Percentiles rank a stretch among this genome's conserved stretches.
phyloP scores from a whole-genome alignment of 1,140 invertebrate species.

The Apis cerana region DNA sequence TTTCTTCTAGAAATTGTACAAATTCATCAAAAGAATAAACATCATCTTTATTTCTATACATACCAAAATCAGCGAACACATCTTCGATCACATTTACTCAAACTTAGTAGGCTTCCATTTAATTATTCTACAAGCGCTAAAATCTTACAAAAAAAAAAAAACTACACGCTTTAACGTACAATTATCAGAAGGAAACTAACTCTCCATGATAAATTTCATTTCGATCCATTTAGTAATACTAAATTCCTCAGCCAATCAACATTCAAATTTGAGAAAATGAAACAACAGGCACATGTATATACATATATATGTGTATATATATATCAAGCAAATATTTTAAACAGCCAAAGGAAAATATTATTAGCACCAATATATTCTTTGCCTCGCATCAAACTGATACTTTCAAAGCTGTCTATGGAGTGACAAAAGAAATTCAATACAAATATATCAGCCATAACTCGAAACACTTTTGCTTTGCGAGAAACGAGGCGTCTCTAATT shows the following conservation, averaged over 20 bases:
- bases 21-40: neutral
- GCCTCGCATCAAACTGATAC: neutral
- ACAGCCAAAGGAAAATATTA: conserved; percentile 11
- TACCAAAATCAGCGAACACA: neutral
- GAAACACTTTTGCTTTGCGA: neutral
- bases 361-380: neutral
- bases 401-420: neutral
- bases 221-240: neutral
- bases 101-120: neutral
- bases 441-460: neutral
- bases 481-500: neutral
- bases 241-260: neutral
- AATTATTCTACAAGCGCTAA: conserved; percentile 2
- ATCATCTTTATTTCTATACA: neutral
- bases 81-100: neutral
- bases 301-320: neutral
- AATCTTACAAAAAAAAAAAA: neutral
- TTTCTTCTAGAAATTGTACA: neutral
- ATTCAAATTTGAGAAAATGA: neutral
- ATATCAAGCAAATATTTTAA: conserved; percentile 1
- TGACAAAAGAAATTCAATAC: neutral
- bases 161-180: neutral
- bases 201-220: neutral
- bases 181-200: neutral
- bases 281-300: neutral